Evolutionary conservation across 2,113 vertebrate species (phyloP), one percentile per base, ranked within the genome.

Genomic region (Pteruthius melanotis): DNA sequence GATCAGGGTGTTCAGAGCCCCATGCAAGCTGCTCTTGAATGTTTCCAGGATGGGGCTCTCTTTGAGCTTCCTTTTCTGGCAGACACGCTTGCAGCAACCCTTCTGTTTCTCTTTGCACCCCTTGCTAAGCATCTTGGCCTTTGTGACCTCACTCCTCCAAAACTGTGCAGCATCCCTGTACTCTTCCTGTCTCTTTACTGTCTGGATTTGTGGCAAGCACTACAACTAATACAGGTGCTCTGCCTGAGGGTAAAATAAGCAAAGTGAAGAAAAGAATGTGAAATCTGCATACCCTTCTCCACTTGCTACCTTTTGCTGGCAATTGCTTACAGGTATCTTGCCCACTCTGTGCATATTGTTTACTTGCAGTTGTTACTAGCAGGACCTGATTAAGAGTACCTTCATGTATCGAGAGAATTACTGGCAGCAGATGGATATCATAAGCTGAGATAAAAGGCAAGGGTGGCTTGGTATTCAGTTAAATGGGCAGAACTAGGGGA

Each of bases 91-190:
- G 21, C 26, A 80, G 42, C 16, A 63, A 18, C 17, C 7, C 14
- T 71, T 64, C n/a, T 56, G 12, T 42, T 88, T 71, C 26, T 21
- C 49, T 56, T 35, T 56, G 17, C 26, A 56, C 35, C 30, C 26
- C 31, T 56, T 72, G 35, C 42, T 35, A 49, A 56, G 49, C 21
- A 27, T 35, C 49, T 71, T 26, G 26, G 26, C 35, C 65, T 56
- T 56, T 16, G 35, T 71, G 49, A 63, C 35, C 26, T 22, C 0
- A 0, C 8, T 30, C 57, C 24, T 19, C 64, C 5, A 49, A 71
- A 31, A 35, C 26, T 64, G 35, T 9, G 35, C 39, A 71, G 30
- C 21, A 64, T n/a, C 11, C n/a, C n/a, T 0, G 0, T 27, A 22
- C 16, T 21, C 49, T 31, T 79, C 31, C 56, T 3, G 3, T 54